A percentile compares a stretch with the other conserved stretches of the same genome.
Evolutionary conservation across 2,797 vertebrate genomes (phyloP).

Genomic region (Glyptemys insculpta): DNA sequence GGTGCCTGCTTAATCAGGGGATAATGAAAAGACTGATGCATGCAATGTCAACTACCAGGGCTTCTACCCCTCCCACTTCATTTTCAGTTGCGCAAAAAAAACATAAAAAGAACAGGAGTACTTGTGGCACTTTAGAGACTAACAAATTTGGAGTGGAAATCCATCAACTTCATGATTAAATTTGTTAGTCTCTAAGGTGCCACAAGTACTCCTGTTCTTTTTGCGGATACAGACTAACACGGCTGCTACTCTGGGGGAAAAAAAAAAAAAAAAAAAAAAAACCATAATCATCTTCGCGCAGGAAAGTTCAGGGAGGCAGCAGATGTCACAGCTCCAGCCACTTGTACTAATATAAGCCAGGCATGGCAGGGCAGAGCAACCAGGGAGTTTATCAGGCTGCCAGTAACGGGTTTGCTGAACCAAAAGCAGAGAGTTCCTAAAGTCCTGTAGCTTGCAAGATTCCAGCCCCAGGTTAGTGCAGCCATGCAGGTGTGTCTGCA

Average conservation of each 20-base stretch:
- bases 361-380: not conserved
- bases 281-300: not conserved
- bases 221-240: no score
- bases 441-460: not conserved
- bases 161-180: no score
- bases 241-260: no score
- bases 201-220: no score
- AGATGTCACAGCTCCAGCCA: rapidly evolving
- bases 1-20: not conserved
- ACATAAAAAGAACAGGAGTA: no score
- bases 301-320: not conserved
- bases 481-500: not conserved
- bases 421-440: not conserved
- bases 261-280: no score
- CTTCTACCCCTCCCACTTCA: not conserved
- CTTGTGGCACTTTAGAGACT: no score
- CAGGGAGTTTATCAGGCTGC: not conserved
- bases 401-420: no score
- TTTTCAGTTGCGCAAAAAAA: not conserved
- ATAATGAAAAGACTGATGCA: no score
- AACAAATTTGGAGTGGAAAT: no score
- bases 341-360: not conserved
- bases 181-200: no score
- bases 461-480: not conserved
- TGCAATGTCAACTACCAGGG: not conserved